Evolutionary conservation across 2,797 vertebrate species (phyloP), one percentile per base, ranked within the genome.

Genomic region (Arctocebus calabarensis): DNA sequence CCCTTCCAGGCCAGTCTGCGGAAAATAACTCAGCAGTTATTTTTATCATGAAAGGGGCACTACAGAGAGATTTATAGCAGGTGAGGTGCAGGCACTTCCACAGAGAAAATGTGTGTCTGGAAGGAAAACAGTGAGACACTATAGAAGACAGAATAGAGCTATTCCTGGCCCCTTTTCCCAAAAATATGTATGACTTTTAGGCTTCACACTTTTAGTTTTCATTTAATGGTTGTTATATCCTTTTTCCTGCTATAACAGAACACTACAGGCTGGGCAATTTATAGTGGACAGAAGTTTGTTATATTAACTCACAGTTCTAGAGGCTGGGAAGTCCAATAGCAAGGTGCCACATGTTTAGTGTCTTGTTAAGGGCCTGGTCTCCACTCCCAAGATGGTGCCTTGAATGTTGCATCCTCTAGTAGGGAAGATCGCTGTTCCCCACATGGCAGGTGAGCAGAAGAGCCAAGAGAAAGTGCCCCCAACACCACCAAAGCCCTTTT

Each of bases 51-150:
- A 77, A 94, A 87, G 75, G 5, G 6, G 9, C 19, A 4, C 34
- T 77, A 66, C 75, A 68, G 88, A 83, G 79, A 92, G 70, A 64
- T 52, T 62, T 68, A 10, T 4, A 43, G 70, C 37, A 34, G 16
- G 48, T 61, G 23, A 48, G 34, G 71, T 43, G 64, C 32, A n/a
- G 48, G 37, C 52, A n/a, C 57, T 45, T 88, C 74, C 62, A 32
- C 25, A 14, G 34, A 75, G 87, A 68, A 74, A 91, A 90, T 61
- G 4, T 82, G 37, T 34, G 57, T 70, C 83, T 96, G 34, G 19
- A 95, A 92, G 91, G 62, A 85, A 94, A 88, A 84, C 70, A 32
- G n/a, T 37, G 45, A 94, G 64, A 79, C 5, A 6, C 19, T 25
- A 10, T 86, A 27, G 86, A 82, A 90, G n/a, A 6, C 22, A 84